phyloP scores from a whole-genome alignment of 2,113 vertebrate genomes.

The Nestor notabilis region DNA sequence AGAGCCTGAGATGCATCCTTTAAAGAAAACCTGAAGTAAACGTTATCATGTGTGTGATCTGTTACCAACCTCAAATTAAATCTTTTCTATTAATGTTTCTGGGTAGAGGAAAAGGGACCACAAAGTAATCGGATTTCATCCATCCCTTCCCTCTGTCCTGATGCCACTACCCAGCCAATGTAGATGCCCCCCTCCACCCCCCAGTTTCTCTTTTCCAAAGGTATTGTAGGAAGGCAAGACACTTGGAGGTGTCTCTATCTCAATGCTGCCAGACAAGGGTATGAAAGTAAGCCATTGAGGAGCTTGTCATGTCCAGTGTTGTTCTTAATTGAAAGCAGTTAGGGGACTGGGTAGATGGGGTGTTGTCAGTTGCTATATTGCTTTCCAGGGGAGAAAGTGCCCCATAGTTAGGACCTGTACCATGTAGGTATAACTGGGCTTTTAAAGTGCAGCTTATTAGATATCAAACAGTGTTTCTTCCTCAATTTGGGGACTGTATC shows the following conservation, averaged over 20 bases:
- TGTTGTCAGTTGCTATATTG: background rate
- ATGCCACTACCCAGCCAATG: background rate
- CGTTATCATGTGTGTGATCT: background rate
- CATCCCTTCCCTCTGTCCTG: background rate
- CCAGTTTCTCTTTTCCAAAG: background rate
- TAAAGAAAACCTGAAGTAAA: background rate
- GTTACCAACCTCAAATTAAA: background rate
- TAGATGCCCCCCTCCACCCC: fast-evolving
- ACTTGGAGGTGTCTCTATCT: background rate
- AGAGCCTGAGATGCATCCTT: background rate
- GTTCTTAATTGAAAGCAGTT: background rate
- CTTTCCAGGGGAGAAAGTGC: background rate
- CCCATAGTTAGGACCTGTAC: background rate
- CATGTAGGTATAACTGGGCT: background rate
- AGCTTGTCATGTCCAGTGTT: background rate
- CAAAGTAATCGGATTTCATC: background rate
- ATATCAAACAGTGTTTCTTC: background rate
- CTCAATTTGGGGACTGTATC: background rate
- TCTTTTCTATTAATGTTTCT: background rate
- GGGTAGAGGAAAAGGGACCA: background rate
- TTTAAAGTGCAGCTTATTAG: background rate
- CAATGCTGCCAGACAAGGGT: background rate
- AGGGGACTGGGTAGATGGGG: background rate
- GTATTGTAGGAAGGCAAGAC: background rate
- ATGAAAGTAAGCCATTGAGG: background rate